Evolutionary conservation across 2,888 invertebrate species (phyloP), one percentile per base, ranked within the genome.

Genomic region (Dyspetes luteomarginatus): DNA sequence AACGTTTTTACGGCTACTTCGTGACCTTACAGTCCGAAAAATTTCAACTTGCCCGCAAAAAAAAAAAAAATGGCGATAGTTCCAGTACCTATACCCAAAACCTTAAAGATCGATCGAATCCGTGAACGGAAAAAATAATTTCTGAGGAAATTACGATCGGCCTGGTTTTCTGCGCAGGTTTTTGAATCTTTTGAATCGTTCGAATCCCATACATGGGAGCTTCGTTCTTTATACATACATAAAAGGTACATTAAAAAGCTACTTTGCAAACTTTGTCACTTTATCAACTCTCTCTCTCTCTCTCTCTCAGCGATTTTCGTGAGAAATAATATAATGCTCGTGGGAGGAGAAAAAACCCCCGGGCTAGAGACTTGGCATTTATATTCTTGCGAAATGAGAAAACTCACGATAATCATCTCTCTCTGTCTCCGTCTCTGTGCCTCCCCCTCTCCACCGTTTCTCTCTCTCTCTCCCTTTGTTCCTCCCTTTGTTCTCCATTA

Each of bases 1-100:
- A 76, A 76, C 65, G 72, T 76, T 80, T 74, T 80, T 80, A 80
- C 76, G 62, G 80, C 72, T 48, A 48, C 67, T 76, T 72, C 76
- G 76, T 80, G 80, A 80, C 67, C 62, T 62, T 76, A 41, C 36
- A 62, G 48, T 68, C 62, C 60, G 67, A 62, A 67, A 68, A 72
- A 68, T 72, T 62, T 55, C 22, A 36, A 68, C 24, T 60, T 45
- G 52, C 65, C 43, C 22, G 55, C 12, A 48, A 48, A 52, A 55
- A n/a, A 48, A 48, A 64, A n/a, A n/a, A n/a, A n/a, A n/a, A n/a
- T n/a, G n/a, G n/a, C n/a, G n/a, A n/a, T n/a, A n/a, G n/a, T n/a
- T n/a, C n/a, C n/a, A n/a, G n/a, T n/a, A n/a, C n/a, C n/a, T n/a
- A n/a, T n/a, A n/a, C n/a, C n/a, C n/a, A n/a, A n/a, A n/a, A n/a